These are phyloP conservation scores for Sylvilagus bachmani DNA, from an alignment of 2,113 vertebrate species.

Conservation along the genomic window DNA sequence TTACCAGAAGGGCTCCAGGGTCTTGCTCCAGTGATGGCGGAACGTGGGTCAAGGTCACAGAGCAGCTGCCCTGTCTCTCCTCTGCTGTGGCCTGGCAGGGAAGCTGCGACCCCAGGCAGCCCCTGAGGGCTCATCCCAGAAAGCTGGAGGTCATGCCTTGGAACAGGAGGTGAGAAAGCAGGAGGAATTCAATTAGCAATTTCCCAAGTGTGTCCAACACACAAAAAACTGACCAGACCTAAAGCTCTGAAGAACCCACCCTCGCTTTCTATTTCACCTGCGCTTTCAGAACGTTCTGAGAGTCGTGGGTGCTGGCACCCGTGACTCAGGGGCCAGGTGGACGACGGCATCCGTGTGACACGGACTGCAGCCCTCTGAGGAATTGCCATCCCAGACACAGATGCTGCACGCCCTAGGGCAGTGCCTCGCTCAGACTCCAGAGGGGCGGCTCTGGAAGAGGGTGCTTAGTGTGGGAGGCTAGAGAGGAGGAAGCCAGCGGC, in stretches of 20 bases:
- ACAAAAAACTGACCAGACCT: neutral
- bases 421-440: neutral
- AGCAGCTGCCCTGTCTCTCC: neutral
- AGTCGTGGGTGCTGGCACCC: neutral
- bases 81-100: no score
- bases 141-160: neutral
- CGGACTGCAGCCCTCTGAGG: fast-evolving
- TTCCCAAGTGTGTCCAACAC: neutral
- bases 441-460: neutral
- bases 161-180: neutral
- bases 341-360: fast-evolving
- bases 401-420: fast-evolving
- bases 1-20: neutral
- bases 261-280: neutral
- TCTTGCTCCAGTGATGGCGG: neutral
- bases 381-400: neutral
- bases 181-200: neutral
- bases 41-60: neutral
- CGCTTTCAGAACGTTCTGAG: neutral
- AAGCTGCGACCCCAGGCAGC: no score
- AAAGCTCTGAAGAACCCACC: neutral
- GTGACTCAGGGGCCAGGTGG: fast-evolving
- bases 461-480: fast-evolving
- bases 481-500: neutral
- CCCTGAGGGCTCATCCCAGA: neutral